A percentile compares a stretch with the other conserved stretches of the same genome.
Conservation (phyloP, 2,113 vertebrate species). For the Heliornis fulica region DNA sequence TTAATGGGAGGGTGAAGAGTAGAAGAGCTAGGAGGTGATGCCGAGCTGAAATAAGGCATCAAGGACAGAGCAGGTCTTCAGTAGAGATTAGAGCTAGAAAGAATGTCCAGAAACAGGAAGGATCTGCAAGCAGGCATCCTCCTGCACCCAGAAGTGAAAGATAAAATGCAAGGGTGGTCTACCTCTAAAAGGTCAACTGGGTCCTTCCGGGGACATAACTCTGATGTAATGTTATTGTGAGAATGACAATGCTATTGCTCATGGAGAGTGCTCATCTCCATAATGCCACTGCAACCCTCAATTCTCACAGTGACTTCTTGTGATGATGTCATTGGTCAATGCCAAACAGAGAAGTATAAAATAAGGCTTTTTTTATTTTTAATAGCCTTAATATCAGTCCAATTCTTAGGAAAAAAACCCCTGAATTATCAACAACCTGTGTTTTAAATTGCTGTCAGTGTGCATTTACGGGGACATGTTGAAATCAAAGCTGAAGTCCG, state of each 20-base stretch:
- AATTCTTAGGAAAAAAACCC: no score
- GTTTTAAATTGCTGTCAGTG: background rate
- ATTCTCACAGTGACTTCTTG: background rate
- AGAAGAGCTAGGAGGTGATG: background rate
- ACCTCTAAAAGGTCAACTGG: background rate
- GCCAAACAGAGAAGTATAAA: background rate
- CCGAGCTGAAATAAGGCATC: background rate
- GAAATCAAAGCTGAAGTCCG: background rate
- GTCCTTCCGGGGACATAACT: background rate
- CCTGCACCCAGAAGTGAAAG: background rate
- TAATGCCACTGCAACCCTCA: background rate
- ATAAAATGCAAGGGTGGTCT: background rate
- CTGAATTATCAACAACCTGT: background rate
- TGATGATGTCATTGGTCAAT: background rate
- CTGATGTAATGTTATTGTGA: background rate
- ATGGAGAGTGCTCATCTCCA: background rate
- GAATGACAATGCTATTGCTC: background rate
- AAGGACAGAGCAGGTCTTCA: background rate
- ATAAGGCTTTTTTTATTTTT: background rate
- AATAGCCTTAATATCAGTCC: no score
- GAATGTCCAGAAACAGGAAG: background rate
- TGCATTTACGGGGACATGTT: accelerated
- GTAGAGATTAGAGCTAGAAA: background rate
- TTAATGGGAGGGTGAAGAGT: background rate
- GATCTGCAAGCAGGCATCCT: background rate